phyloP scores from a whole-genome alignment of 1,140 invertebrate genomes.

The Ectropis grisescens region DNA sequence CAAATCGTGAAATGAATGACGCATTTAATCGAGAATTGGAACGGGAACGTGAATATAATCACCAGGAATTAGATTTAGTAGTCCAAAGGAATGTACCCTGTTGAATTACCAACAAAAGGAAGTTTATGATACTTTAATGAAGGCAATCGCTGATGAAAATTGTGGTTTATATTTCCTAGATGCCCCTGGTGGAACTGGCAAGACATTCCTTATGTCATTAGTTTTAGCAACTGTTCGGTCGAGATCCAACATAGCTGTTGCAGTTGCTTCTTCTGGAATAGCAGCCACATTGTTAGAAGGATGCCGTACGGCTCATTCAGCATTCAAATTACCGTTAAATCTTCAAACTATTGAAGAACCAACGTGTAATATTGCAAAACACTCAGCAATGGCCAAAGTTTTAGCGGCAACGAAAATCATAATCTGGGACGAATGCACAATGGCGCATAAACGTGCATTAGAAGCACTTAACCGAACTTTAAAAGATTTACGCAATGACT shows the following conservation, averaged over 20 bases:
- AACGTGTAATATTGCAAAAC: no score
- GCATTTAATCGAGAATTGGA: constrained; percentile 35
- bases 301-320: constrained; percentile 65
- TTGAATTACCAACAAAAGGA: constrained; percentile 32
- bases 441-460: constrained; percentile 40
- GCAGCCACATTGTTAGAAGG: no score
- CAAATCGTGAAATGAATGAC: constrained; percentile 21
- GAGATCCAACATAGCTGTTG: constrained; percentile 16
- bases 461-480: no score
- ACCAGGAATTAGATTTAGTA: constrained; percentile 12
- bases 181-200: no score
- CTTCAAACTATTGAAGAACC: no score
- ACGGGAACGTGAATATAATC: constrained; percentile 34
- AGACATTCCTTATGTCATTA: constrained; percentile 48
- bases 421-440: no score
- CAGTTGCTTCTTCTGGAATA: no score
- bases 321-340: no score
- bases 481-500: constrained; percentile 19
- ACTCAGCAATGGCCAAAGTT: no score
- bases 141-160: constrained; percentile 23
- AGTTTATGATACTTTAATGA: constrained; percentile 43
- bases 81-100: constrained; percentile 31
- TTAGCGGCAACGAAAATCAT: constrained; percentile 47
- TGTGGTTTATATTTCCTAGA: constrained; percentile 45
- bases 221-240: no score